Evolutionary conservation across 2,888 invertebrate genomes (phyloP), one percentile per base, ranked within the genome.

Genomic region (Agelastica alni): DNA sequence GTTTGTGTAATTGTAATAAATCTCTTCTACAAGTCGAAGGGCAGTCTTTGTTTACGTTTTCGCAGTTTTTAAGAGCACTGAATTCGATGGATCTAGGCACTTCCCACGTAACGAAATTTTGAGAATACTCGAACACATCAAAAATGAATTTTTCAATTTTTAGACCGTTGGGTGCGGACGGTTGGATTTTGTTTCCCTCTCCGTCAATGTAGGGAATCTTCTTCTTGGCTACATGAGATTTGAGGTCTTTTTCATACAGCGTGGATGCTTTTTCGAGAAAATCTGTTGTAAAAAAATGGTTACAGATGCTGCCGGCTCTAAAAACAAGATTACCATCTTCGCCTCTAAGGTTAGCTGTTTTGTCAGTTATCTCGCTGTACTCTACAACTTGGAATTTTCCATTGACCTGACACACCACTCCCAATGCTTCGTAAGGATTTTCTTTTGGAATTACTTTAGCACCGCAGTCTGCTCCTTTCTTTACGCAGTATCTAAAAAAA

Each of bases 71-170:
- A 60, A 99, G 77, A 0, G 98, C 96, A 63, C 97, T 94, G 73
- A 99, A 99, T 74, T 99, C 99, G 52, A 91, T 89, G 62, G 91
- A 88, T 36, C 98, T 83, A 0, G 88, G 83, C 0, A 93, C 91
- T 78, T 97, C 95, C 86, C 96, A 91, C 6, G 93, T 93, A n/a
- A 91, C 93, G 71, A 98, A 93, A 66, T 87, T 87, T 61, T 91
- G 85, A 1, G 96, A 87, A 77, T 92, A 95, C 69, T 89, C 90
- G 72, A 99, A 98, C 0, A 97, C 96, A 76, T 99, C 99, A 75
- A 99, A 99, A 7, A 99, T 91, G 74, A 99, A 99, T 76, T 98
- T 99, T 73, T 99, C 99, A 78, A 99, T 89, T 80, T 99, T 99
- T 60, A 98, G 92, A 10, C 98, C 99, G 69, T 99, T 99, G 0